Evolutionary conservation across 2,113 vertebrate genomes (phyloP).

Genomic region (Fukomys damarensis): DNA sequence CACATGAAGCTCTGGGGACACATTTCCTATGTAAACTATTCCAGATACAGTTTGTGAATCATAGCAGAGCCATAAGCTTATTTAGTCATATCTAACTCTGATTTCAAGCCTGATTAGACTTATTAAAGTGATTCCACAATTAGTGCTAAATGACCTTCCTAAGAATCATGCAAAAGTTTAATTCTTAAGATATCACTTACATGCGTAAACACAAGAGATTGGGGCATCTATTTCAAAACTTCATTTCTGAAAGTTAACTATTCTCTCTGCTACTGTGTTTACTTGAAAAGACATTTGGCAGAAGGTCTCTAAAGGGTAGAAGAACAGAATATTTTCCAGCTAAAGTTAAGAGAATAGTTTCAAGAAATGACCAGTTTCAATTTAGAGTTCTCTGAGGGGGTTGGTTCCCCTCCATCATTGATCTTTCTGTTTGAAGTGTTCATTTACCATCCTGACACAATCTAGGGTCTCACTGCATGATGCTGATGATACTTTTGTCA

Average conservation of each 20-base stretch:
- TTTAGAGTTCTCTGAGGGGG: constrained; percentile 85
- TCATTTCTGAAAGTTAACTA: constrained; percentile 19
- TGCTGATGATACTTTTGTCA: constrained; percentile 98
- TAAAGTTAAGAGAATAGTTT: constrained; percentile 76
- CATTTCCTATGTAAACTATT: not conserved
- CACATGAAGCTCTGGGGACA: not conserved
- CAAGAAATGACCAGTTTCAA: constrained; percentile 73
- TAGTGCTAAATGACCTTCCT: not conserved
- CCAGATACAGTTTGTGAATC: not conserved
- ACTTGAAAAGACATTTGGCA: constrained; percentile 56
- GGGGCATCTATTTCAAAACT: not conserved
- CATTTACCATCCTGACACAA: constrained; percentile 91
- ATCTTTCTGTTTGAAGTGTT: constrained; percentile 88
- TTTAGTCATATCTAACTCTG: constrained; percentile 54
- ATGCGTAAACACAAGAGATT: too few species aligned
- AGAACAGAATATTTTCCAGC: not conserved
- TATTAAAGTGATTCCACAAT: constrained; percentile 58
- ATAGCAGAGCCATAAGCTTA: constrained; percentile 16
- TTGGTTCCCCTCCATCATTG: constrained; percentile 91
- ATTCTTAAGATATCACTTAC: constrained; percentile 31
- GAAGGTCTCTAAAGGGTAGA: not conserved
- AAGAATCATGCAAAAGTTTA: not conserved
- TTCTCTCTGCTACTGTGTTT: constrained; percentile 34
- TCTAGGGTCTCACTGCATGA: constrained; percentile 90
- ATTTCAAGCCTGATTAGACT: constrained; percentile 24